These are phyloP conservation scores for Zaprionus lachaisei DNA, from an alignment of 1,140 invertebrate species.

Conservation along the genomic window DNA sequence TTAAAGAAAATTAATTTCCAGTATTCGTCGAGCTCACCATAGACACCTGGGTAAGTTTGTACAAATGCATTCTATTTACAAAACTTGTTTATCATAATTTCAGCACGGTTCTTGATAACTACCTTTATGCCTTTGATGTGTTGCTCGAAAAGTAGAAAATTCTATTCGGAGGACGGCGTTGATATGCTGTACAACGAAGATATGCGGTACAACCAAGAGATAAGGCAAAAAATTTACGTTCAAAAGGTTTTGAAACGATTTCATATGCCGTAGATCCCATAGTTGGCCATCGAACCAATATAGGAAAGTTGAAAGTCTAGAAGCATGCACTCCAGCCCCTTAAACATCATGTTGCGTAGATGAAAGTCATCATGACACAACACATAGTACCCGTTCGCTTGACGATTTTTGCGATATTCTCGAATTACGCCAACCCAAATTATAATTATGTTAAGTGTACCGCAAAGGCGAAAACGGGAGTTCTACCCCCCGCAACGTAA, in stretches of 20 bases:
- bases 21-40: background rate
- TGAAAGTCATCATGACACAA: constrained; percentile 52
- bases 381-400: constrained; percentile 29
- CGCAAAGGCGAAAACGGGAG: background rate
- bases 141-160: no score
- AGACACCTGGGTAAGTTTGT: constrained; percentile 5
- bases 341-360: constrained; percentile 52
- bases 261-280: constrained; percentile 39
- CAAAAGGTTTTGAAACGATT: no score
- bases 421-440: constrained; percentile 14
- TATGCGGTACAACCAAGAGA: no score
- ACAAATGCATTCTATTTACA: background rate
- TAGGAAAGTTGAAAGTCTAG: constrained; percentile 50
- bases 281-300: constrained; percentile 36
- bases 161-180: no score
- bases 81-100: background rate
- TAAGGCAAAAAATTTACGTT: no score
- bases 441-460: background rate
- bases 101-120: constrained; percentile 5
- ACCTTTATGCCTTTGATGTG: background rate
- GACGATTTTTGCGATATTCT: constrained; percentile 34
- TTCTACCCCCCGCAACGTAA: background rate
- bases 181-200: no score
- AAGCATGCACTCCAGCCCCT: constrained; percentile 34
- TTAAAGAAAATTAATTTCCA: constrained; percentile 14